These are phyloP conservation scores for Mus spicilegus DNA, from an alignment of 2,113 vertebrate genomes.

Conservation along the genomic window DNA sequence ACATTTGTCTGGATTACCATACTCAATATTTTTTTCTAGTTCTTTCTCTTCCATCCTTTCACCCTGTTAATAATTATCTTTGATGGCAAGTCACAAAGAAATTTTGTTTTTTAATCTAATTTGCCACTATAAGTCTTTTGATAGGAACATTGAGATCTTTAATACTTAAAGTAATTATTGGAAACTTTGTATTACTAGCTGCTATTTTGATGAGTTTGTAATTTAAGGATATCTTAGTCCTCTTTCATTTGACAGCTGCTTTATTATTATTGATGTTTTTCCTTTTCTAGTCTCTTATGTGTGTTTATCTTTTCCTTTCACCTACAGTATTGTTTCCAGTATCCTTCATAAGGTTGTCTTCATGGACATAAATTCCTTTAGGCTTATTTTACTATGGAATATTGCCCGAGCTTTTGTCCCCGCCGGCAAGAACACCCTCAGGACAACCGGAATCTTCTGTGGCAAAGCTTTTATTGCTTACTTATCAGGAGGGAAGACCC, in stretches of 20 bases:
- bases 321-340: not conserved
- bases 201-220: not conserved
- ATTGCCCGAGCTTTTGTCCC: too few species aligned
- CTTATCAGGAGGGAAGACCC: too few species aligned
- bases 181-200: not conserved
- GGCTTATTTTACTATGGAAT: not conserved
- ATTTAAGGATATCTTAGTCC: not conserved
- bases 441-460: too few species aligned
- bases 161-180: too few species aligned
- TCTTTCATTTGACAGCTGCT: not conserved
- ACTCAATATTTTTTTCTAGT: not conserved
- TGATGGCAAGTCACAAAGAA: too few species aligned
- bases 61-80: too few species aligned
- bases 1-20: not conserved
- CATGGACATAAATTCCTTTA: not conserved
- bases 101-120: too few species aligned
- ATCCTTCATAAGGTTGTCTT: not conserved
- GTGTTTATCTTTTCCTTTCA: not conserved
- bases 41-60: too few species aligned
- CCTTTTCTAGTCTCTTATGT: not conserved
- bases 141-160: too few species aligned
- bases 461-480: too few species aligned
- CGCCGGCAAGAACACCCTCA: too few species aligned
- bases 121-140: too few species aligned
- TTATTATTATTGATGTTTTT: not conserved